phyloP scores from a whole-genome alignment of 1,140 invertebrate species.

The Lerema accius region DNA sequence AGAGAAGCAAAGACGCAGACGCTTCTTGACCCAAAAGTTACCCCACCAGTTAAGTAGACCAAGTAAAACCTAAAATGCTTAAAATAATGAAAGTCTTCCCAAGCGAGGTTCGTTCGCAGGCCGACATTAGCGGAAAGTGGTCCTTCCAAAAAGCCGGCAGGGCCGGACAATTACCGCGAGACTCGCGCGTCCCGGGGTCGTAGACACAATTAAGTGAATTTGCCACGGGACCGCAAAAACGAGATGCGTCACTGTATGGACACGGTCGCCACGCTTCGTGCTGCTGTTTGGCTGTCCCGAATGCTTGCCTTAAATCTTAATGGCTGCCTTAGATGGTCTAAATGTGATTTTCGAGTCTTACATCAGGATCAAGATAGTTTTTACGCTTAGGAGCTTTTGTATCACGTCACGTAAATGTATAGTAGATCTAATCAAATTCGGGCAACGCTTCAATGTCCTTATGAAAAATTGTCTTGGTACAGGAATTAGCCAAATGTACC shows the following conservation, averaged over 20 bases:
- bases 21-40: too few species aligned
- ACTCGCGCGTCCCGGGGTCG: slow-evolving; percentile 55
- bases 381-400: too few species aligned
- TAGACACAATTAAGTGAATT: slow-evolving; percentile 76
- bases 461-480: too few species aligned
- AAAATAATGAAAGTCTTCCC: background rate
- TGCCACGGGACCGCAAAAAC: slow-evolving; percentile 63
- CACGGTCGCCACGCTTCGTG: slow-evolving; percentile 31
- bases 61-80: background rate
- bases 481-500: too few species aligned
- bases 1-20: too few species aligned
- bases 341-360: background rate
- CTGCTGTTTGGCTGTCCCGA: background rate
- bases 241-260: slow-evolving; percentile 28
- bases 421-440: too few species aligned
- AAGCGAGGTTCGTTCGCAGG: background rate
- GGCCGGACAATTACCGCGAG: slow-evolving; percentile 55
- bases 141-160: slow-evolving; percentile 42
- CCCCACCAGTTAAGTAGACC: too few species aligned
- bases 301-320: too few species aligned
- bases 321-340: background rate
- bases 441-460: too few species aligned
- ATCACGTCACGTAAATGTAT: too few species aligned
- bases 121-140: slow-evolving; percentile 32
- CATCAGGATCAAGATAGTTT: too few species aligned